phyloP scores from a whole-genome alignment of 2,888 invertebrate genomes.

The Drosophila koepferae region DNA sequence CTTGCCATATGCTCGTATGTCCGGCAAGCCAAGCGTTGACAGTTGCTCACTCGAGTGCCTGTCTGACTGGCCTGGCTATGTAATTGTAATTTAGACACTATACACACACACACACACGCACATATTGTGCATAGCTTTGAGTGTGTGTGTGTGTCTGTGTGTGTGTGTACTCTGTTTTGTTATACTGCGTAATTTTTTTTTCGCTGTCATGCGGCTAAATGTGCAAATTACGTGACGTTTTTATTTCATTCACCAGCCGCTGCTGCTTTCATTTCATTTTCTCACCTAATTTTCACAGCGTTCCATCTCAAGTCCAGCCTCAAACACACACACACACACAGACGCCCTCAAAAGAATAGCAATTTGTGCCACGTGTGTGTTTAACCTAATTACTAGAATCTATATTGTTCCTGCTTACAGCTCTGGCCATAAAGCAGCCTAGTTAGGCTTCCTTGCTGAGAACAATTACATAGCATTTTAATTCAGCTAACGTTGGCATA shows the following conservation, averaged over 20 bases:
- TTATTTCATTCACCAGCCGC: conserved; percentile 64
- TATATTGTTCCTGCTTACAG: conserved; percentile 24
- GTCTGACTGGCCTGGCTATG: conserved; percentile 34
- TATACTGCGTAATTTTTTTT: conserved; percentile 53
- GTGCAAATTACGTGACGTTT: conserved; percentile 75
- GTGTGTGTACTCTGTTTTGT: conserved; percentile 13
- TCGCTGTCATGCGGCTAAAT: conserved; percentile 75
- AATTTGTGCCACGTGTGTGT: conserved; percentile 63
- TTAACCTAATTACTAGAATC: conserved; percentile 71
- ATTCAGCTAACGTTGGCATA: no score
- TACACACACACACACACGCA: background rate
- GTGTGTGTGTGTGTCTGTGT: background rate
- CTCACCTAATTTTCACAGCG: conserved; percentile 68
- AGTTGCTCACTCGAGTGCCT: conserved; percentile 55
- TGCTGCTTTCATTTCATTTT: conserved; percentile 68
- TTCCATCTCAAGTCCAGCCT: conserved; percentile 58
- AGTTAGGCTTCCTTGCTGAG: conserved; percentile 13
- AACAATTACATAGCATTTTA: background rate
- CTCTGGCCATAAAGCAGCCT: background rate
- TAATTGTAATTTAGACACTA: conserved; percentile 72
- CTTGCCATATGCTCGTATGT: conserved; percentile 69
- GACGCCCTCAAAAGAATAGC: conserved; percentile 3
- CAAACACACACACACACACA: background rate
- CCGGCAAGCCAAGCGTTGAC: conserved; percentile 50
- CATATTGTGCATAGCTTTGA: conserved; percentile 2